Conservation (phyloP, 1,140 invertebrate species). For the Chionoecetes opilio region DNA sequence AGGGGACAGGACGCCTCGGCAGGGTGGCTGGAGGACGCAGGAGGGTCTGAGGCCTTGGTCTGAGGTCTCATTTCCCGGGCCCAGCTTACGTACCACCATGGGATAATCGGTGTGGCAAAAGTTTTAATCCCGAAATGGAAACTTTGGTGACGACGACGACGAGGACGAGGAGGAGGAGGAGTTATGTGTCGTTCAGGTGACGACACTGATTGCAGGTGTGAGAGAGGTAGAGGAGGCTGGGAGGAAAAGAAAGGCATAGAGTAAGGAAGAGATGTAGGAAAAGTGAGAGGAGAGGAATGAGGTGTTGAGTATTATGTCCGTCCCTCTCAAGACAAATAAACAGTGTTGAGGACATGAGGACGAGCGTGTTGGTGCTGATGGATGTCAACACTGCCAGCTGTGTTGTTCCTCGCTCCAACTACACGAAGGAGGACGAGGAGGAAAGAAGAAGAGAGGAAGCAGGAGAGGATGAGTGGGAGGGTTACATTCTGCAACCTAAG, state of each 20-base stretch:
- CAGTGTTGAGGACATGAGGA: neutral
- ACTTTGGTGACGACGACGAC: neutral
- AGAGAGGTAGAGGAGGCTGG: neutral
- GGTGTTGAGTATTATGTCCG: too few species aligned
- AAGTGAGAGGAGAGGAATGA: neutral
- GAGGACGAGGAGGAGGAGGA: neutral
- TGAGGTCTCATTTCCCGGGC: neutral
- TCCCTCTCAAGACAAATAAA: neutral
- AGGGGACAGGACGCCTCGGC: neutral
- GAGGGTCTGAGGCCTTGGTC: too few species aligned
- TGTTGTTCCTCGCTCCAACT: too few species aligned
- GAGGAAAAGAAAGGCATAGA: neutral
- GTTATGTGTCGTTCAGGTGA: neutral
- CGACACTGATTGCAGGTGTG: neutral
- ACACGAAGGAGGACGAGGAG: neutral
- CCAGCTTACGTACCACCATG: neutral
- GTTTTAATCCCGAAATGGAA: slow-evolving; percentile 10
- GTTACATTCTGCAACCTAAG: too few species aligned
- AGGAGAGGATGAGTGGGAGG: neutral
- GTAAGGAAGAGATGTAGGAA: neutral
- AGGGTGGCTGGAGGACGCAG: too few species aligned
- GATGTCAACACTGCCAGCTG: too few species aligned
- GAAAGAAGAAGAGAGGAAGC: neutral
- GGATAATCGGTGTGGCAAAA: slow-evolving; percentile 5
- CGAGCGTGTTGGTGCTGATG: neutral